Base-by-base conservation (phyloP, 2,113 vertebrate species). In the Chroicocephalus ridibundus region DNA sequence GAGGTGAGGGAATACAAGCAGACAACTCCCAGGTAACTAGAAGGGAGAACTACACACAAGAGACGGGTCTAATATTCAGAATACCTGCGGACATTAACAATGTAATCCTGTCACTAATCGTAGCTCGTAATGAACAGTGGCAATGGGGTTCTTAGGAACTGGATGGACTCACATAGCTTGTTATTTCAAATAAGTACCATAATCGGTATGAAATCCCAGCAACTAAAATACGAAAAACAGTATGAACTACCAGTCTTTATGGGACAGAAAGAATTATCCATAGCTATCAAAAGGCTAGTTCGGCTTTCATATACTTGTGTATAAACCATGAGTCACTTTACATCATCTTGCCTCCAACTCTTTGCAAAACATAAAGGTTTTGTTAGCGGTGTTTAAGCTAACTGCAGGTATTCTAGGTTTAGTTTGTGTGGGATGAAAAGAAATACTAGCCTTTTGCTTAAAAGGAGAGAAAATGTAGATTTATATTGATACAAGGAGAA, bases 171-270 rank as follows among this genome's bases (percentile, higher is more conserved):
- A 72, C 70, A 72, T 27, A 93, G 83, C 65, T 94, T 79, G 72
- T 94, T 94, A 94, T 94, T 97, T 95, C 87, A 93, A 92, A 86
- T 95, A 95, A 97, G 93, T 93, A 93, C 93, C 74, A 40, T 95
- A 94, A 97, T 93, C 11, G 1, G 57, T 58, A 58, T 58, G 46
- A 91, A 96, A 92, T 74, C 46, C 66, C 89, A 93, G 89, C 58
- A 80, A 87, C 78, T 90, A 69, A 87, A 94, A 40, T 77, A 95
- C 9, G 36, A 85, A 87, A 96, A 95, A 24, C 84, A 91, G 77
- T 94, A 51, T 62, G 89, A 93, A 81, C 86, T 78, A 93, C 76
- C 69, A 95, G 68, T 78, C 62, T 93, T 85, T 91, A 87, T 91
- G 58, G 78, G 94, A 87, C 3, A 6, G 88, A 91, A 96, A 85